Evolutionary conservation across 2,797 vertebrate species (phyloP), one percentile per base, ranked within the genome.

Genomic region (Melanotaenia maccullochi): DNA sequence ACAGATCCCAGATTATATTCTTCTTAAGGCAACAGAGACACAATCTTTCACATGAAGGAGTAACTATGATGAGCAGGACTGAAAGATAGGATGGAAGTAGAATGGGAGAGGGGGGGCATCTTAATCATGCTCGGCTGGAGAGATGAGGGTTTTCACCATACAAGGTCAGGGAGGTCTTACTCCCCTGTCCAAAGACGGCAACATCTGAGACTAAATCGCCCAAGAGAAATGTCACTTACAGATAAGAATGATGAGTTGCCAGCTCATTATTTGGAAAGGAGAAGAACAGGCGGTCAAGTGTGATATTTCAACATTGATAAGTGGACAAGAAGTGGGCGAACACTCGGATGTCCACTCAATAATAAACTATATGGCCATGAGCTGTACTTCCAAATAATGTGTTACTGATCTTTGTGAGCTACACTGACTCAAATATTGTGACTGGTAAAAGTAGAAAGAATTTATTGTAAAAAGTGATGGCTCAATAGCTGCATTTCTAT

Each of bases 201-300:
- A 82, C 80, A 74, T 84, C 70, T 71, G 71, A 81, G 78, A 65
- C 78, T 78, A 82, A 88, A 88, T 82, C 60, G 6, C 16, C 73
- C 78, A 79, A 82, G 83, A 73, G 77, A 90, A 87, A 78, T 81
- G 84, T 84, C 78, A 85, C 75, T 82, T 82, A 65, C 49, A 79
- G 84, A 79, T 85, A 85, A 85, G 85, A 74, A 57, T 56, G 12
- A 69, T 49, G 80, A 85, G 74, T 56, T 5, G 68, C 62, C 32
- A 6, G 68, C 85, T 89, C 86, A 75, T 88, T 91, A 90, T 70
- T 77, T 72, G 33, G 68, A 65, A 64, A 60, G 73, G 73, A 73
- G 76, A 79, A 64, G 72, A 78, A 75, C 2, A 52, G 51, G 71
- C 77, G 72, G 68, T 42, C 33, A 1, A 82, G 87, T 71, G 83